Percentiles rank a stretch among this genome's conserved stretches.
These are phyloP conservation scores for Smutsia temminckii DNA, from an alignment of 2,797 vertebrate species.

Conservation along the genomic window DNA sequence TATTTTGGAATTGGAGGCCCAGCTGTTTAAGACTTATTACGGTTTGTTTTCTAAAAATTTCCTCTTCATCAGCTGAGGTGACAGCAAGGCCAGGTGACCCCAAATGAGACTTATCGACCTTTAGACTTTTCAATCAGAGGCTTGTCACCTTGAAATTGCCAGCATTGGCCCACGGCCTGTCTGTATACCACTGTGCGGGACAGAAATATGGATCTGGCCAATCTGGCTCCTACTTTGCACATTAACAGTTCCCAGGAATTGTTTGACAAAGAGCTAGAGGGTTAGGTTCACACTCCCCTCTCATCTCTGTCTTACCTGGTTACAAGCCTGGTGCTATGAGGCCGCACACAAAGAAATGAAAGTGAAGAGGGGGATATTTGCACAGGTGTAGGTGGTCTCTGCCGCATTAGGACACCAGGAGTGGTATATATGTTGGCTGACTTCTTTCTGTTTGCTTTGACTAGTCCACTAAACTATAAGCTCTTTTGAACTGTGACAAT, in stretches of 20 bases:
- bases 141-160: constrained; percentile 45
- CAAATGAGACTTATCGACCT: not conserved
- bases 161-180: not conserved
- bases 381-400: not conserved
- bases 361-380: not conserved
- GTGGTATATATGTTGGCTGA: not conserved
- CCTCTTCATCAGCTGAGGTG: not conserved
- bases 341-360: not conserved
- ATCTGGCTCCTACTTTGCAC: not conserved
- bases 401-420: not conserved
- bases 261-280: not conserved
- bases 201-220: not conserved
- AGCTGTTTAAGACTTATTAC: not conserved
- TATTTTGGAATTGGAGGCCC: not conserved
- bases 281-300: not conserved
- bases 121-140: not conserved
- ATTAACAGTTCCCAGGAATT: not conserved
- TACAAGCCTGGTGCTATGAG: not conserved
- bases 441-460: not conserved
- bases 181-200: not conserved
- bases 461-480: not conserved
- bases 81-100: constrained; percentile 25
- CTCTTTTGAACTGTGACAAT: not conserved
- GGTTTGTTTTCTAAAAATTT: constrained; percentile 11
- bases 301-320: not conserved